Conservation (phyloP, 2,888 invertebrate genomes). For the Diabrotica balteata region DNA sequence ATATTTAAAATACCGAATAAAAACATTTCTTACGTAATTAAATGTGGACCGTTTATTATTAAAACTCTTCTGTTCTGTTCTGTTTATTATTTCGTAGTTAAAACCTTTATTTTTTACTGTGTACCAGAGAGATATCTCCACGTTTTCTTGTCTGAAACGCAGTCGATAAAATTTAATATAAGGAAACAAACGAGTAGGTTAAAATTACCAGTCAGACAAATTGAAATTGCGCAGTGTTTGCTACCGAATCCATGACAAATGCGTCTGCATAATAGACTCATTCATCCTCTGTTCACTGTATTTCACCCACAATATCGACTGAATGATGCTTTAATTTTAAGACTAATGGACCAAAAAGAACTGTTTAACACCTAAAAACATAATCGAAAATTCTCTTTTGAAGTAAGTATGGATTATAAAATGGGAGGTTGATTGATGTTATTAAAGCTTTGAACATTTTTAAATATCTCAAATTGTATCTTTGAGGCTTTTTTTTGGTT, state of each 20-base stretch:
- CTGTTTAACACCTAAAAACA: background rate
- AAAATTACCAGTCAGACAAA: slow-evolving; percentile 37
- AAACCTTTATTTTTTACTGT: slow-evolving; percentile 2
- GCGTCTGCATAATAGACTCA: slow-evolving; percentile 37
- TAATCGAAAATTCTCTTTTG: background rate
- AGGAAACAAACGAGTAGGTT: slow-evolving; percentile 38
- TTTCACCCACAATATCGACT: slow-evolving; percentile 32
- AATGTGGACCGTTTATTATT: too few relatives aligned
- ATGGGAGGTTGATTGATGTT: background rate
- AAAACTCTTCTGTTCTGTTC: too few relatives aligned
- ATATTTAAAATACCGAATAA: too few relatives aligned
- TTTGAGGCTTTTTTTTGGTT: too few relatives aligned
- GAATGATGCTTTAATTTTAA: slow-evolving; percentile 31
- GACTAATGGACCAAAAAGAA: background rate
- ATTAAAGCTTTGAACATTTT: too few relatives aligned
- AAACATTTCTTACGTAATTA: too few relatives aligned
- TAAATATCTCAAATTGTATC: too few relatives aligned
- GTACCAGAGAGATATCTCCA: slow-evolving; percentile 28
- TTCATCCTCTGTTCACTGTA: slow-evolving; percentile 29
- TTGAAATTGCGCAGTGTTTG: slow-evolving; percentile 35
- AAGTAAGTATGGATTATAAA: background rate
- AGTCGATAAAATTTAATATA: slow-evolving; percentile 38
- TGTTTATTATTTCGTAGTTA: too few relatives aligned
- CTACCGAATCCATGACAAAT: slow-evolving; percentile 37
- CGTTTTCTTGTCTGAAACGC: slow-evolving; percentile 27